Evolutionary conservation across 2,797 vertebrate genomes (phyloP).

Genomic region (Gambusia yucatana): DNA sequence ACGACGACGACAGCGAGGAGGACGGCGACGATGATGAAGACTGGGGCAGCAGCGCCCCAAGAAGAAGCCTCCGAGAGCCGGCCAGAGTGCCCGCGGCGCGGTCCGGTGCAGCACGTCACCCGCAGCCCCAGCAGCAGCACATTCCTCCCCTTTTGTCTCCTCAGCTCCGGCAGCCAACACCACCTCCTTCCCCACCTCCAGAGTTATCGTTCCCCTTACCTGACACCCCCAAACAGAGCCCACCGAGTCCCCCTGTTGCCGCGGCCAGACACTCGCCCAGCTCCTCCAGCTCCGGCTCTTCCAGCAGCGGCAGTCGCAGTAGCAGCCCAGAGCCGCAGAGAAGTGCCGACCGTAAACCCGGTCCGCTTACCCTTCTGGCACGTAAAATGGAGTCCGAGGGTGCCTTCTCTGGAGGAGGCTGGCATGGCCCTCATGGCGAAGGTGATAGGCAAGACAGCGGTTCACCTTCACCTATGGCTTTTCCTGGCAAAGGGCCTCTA

Average conservation of each 20-base stretch:
- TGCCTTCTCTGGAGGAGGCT: conserved; percentile 75
- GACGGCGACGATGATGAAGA: conserved; percentile 76
- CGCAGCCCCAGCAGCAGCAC: conserved; percentile 79
- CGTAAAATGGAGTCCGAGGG: conserved; percentile 84
- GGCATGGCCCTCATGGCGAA: conserved; percentile 69
- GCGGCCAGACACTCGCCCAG: conserved; percentile 76
- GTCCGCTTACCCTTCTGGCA: conserved; percentile 79
- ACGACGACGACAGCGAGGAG: conserved; percentile 78
- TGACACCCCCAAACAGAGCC: conserved; percentile 85
- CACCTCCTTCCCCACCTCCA: conserved; percentile 83
- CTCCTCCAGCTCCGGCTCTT: conserved; percentile 82
- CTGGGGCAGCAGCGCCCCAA: conserved; percentile 69
- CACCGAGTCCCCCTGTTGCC: conserved; percentile 81
- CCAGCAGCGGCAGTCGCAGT: conserved; percentile 84
- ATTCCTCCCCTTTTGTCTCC: conserved; percentile 80
- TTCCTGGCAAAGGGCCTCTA: conserved; percentile 62
- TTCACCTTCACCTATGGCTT: conserved; percentile 50
- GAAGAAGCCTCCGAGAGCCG: conserved; percentile 72
- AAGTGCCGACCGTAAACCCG: conserved; percentile 81
- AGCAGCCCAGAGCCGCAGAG: conserved; percentile 87
- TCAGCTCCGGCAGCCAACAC: conserved; percentile 80
- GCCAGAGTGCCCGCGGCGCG: conserved; percentile 65
- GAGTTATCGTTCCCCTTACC: conserved; percentile 83
- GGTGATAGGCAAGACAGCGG: conserved; percentile 61
- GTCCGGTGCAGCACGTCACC: conserved; percentile 71